Conservation (phyloP, 2,888 invertebrate genomes). For the Scaptomyza parva region DNA sequence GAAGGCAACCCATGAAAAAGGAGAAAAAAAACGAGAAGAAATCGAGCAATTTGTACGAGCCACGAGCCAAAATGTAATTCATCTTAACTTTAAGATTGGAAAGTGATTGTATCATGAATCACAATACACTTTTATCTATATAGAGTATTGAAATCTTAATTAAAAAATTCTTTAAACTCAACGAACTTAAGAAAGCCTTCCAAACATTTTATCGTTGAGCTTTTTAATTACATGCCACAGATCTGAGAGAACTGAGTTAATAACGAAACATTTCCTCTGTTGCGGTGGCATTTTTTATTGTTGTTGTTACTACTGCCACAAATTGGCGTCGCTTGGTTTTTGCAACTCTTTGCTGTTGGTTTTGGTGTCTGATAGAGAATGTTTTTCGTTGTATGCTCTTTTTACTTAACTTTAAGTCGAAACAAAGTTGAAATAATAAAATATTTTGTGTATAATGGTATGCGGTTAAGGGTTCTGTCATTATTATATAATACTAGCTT, state of each 20-base stretch:
- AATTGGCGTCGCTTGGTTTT: conserved; percentile 10
- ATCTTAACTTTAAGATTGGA: not conserved
- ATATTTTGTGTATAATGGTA: not conserved
- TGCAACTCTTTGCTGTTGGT: not conserved
- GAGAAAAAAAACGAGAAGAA: not conserved
- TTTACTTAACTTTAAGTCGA: not conserved
- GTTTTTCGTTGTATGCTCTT: not conserved
- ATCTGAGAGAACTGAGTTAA: conserved; percentile 12
- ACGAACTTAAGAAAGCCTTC: not conserved
- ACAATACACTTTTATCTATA: not conserved
- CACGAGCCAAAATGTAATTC: not conserved
- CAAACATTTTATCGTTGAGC: too few species aligned
- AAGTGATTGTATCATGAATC: not conserved
- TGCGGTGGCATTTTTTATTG: conserved; percentile 25
- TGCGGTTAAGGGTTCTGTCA: not conserved
- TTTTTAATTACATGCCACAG: conserved; percentile 46
- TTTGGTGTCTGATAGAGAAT: conserved; percentile 18
- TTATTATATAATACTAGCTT: not conserved
- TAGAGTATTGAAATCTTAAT: not conserved
- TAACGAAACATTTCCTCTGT: conserved; percentile 18
- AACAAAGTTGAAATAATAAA: not conserved
- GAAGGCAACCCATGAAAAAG: conserved; percentile 57
- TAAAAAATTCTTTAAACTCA: not conserved
- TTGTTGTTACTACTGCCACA: not conserved
- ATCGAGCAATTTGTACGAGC: conserved; percentile 12